Evolutionary conservation across 2,113 vertebrate species (phyloP), one percentile per base, ranked within the genome.

Genomic region (Pluvialis apricaria): DNA sequence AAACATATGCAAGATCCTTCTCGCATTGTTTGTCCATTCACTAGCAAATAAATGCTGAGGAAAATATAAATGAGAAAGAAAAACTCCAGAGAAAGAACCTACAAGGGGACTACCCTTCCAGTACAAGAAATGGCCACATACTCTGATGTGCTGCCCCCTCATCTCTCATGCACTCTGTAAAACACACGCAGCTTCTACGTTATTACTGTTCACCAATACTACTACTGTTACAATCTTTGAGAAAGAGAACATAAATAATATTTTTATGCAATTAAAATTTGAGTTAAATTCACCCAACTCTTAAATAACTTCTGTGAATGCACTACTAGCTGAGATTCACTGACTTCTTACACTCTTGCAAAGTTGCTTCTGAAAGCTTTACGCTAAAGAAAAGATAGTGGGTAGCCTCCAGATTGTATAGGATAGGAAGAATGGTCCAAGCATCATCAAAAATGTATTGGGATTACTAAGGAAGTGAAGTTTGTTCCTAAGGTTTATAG

Each of bases 1-100:
- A 86, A 90, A 95, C 64, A 45, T 86, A 95, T 85, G 79, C 77
- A 95, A 96, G 94, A 92, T 61, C 62, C 91, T 95, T 88, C 83
- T 77, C 42, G 5, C 72, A 90, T 70, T 95, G 40, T 92, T 82
- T 83, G 81, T 57, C 79, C 11, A 3, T 45, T 96, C 54, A 47
- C 32, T 68, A 75, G 29, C 29, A 94, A 96, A 91, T 26, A 96
- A 95, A 94, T 14, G 71, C 51, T 77, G 47, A 80, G 19, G 52
- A 96, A 95, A 81, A 88, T 31, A 94, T 21, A 90, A 91, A 93
- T 24, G 40, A 91, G 69, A 61, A 88, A 38, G 82, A 65, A 94
- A 85, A 93, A 82, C 32, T 91, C 51, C n/a, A 83, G 70, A 87
- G 65, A 68, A 93, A 90, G 64, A 60, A 84, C n/a, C 65, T 81